Evolutionary conservation across 2,113 vertebrate genomes (phyloP), one percentile per base, ranked within the genome.

Genomic region (Eidolon helvum): DNA sequence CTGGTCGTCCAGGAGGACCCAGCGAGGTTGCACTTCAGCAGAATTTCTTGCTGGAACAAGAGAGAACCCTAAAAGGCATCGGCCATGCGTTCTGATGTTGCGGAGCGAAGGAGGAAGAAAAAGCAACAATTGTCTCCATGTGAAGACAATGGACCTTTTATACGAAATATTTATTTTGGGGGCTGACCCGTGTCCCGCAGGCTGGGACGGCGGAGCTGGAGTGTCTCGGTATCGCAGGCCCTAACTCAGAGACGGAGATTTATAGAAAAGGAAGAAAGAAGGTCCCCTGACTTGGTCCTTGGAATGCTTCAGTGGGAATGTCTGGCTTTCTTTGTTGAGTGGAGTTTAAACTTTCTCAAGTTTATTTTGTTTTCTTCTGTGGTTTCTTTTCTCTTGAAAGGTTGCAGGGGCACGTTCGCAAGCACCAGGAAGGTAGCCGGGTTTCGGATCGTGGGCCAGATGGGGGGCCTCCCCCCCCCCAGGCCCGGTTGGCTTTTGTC

Each of bases 81-180:
- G 5, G 94, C 55, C 55, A 0, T 11, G 72, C 40, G 45, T 86
- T 92, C 87, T 33, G 87, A 92, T 48, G 55, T 80, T 21, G 3
- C 0, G 2, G 65, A 65, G 11, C 57, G 1, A 30, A 12, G 48
- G 57, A 35, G 12, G 24, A 77, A 40, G 59, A 87, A 92, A 95
- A 79, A 65, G 90, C 84, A 55, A 53, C 74, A 72, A 63, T 87
- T 93, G 97, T 90, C 63, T 68, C 79, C 1, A 3, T 10, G 43
- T 45, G 45, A 57, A 84, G 90, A 97, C 95, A 97, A 92, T 94
- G 94, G 90, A 53, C 57, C 95, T 98, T 96, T 97, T 48, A 95
- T 91, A 30, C 9, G 87, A 95, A 90, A 87, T 95, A 90, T 93
- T 97, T 97, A 93, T 97, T 96, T 96, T 89, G 35, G 5, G 93